Conservation (phyloP, 2,797 vertebrate genomes). For the Crocidura indochinensis region DNA sequence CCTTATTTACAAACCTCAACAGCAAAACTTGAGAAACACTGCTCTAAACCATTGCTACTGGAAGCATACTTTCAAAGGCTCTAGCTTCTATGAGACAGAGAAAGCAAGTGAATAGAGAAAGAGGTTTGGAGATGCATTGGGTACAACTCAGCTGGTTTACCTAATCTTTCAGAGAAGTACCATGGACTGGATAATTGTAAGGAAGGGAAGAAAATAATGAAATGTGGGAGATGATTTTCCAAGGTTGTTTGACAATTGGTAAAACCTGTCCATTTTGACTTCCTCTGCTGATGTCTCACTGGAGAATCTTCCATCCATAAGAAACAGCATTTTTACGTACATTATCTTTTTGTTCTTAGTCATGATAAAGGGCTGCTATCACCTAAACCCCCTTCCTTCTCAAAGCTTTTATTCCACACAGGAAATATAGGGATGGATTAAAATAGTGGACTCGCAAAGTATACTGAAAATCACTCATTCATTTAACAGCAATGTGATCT, state of each 20-base stretch:
- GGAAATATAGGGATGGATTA: background rate
- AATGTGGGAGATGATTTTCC: background rate
- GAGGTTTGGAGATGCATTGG: background rate
- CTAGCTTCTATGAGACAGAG: background rate
- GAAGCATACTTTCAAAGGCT: background rate
- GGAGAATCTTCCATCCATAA: conserved; percentile 25
- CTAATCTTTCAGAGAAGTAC: background rate
- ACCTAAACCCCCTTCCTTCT: background rate
- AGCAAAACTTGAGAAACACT: background rate
- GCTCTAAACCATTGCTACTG: background rate
- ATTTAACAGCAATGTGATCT: background rate
- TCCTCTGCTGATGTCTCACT: conserved; percentile 5
- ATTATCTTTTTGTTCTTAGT: background rate
- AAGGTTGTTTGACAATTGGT: background rate
- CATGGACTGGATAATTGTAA: background rate
- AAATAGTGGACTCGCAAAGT: background rate
- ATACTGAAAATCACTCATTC: no score
- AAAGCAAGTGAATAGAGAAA: background rate
- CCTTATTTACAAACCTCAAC: background rate
- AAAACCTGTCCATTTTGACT: background rate
- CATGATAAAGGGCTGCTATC: background rate
- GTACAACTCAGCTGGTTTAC: accelerated
- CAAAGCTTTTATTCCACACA: conserved; percentile 23
- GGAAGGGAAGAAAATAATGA: conserved; percentile 19
- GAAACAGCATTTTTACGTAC: background rate